phyloP scores from a whole-genome alignment of 2,888 invertebrate genomes.

The Aquatica leii region DNA sequence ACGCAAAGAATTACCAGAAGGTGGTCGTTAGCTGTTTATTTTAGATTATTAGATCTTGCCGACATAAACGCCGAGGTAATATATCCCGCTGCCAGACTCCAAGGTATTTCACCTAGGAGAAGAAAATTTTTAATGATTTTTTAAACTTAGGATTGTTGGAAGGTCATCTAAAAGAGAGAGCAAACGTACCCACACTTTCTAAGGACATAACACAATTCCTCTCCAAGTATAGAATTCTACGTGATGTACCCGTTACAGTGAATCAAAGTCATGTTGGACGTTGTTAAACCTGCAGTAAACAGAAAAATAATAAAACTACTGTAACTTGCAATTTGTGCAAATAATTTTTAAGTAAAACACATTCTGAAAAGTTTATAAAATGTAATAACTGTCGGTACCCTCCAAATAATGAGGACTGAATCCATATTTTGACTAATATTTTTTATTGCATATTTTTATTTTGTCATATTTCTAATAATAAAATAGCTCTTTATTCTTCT shows the following conservation, averaged over 20 bases:
- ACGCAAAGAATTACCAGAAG: no score
- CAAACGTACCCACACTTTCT: neutral
- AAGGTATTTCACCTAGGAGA: neutral
- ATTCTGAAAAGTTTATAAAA: neutral
- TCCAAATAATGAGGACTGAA: neutral
- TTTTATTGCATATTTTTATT: no score
- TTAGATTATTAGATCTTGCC: conserved; percentile 42
- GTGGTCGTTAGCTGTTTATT: conserved; percentile 43
- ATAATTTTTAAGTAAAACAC: neutral
- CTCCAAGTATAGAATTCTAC: neutral
- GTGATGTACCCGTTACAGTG: no score
- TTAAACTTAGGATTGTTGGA: neutral
- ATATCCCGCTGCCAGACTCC: neutral
- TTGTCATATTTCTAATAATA: no score
- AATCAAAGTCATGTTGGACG: neutral
- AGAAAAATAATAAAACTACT: neutral
- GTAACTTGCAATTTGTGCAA: neutral
- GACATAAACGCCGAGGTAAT: conserved; percentile 41
- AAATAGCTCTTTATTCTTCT: no score
- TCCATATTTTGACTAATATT: neutral
- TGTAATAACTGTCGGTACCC: neutral
- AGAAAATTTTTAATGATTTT: conserved; percentile 9
- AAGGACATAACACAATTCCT: conserved; percentile 1
- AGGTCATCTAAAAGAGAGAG: no score
- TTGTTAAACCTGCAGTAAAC: neutral